Evolutionary conservation across 2,113 vertebrate species (phyloP).

Genomic region (Irena cyanogastra): DNA sequence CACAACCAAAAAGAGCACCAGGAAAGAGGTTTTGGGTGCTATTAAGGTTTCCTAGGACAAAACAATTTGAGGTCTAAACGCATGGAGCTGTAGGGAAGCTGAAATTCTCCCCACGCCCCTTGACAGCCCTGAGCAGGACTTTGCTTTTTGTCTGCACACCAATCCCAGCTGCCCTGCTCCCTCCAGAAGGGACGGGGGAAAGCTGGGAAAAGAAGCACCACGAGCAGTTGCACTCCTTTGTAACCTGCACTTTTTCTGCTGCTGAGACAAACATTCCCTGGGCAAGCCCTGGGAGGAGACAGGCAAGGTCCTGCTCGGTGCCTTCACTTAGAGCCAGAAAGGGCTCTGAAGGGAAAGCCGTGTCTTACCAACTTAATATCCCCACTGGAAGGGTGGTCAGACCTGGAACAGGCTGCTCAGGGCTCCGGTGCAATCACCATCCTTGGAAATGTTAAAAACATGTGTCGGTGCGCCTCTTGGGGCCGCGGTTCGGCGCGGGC

Average conservation of each 20-base stretch:
- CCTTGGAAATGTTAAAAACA: not conserved
- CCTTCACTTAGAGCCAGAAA: not conserved
- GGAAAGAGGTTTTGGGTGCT: not conserved
- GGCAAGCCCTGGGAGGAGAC: not conserved
- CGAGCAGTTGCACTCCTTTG: not conserved
- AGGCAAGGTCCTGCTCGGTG: too few species aligned
- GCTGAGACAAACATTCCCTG: not conserved
- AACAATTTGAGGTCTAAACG: not conserved
- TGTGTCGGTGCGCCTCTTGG: rapidly evolving
- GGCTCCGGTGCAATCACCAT: not conserved
- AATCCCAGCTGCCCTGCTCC: not conserved
- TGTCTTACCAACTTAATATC: not conserved
- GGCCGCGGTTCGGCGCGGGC: not conserved
- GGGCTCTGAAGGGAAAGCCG: not conserved
- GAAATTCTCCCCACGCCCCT: not conserved
- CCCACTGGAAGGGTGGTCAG: not conserved
- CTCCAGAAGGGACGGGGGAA: not conserved
- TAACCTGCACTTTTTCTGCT: not conserved
- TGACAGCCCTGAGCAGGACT: not conserved
- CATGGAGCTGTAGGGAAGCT: not conserved
- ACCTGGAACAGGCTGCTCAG: not conserved
- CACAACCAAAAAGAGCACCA: not conserved
- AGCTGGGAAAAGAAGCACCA: not conserved
- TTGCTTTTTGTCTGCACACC: rapidly evolving
- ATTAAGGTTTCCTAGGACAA: not conserved